Percentiles rank a stretch among this genome's conserved stretches.
Conservation (phyloP, 2,888 invertebrate genomes). For the Hetaerina titia region DNA sequence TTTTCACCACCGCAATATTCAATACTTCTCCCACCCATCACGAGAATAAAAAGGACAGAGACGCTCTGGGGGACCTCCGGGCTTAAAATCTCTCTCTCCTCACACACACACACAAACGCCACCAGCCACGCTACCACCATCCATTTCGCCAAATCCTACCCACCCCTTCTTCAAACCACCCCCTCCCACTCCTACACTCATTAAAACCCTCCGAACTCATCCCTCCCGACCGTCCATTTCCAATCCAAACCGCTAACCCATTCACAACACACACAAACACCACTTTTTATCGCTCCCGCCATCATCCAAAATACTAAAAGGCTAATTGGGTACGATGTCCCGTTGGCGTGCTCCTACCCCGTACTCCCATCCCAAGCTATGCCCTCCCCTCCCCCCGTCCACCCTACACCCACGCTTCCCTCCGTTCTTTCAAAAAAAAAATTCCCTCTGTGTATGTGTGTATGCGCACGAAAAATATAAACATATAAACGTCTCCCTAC, state of each 20-base stretch:
- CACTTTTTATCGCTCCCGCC: conserved; percentile 32
- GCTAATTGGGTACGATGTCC: conserved; percentile 11
- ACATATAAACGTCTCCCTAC: not conserved
- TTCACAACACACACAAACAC: not conserved
- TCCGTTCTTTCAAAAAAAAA: not conserved
- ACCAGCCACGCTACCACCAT: not conserved
- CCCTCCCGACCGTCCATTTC: not conserved
- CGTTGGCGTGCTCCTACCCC: not conserved
- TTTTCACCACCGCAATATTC: not conserved
- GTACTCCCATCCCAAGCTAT: not conserved
- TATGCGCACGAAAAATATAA: not conserved
- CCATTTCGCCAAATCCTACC: conserved; percentile 11
- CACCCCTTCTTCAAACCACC: not conserved
- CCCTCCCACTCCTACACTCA: not conserved
- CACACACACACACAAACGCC: not conserved
- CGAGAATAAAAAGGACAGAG: not conserved
- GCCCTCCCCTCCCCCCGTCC: not conserved
- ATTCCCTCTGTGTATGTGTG: not conserved
- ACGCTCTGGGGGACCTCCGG: not conserved
- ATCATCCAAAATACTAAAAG: conserved; percentile 8
- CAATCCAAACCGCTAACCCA: conserved; percentile 22
- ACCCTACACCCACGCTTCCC: not conserved
- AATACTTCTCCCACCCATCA: not conserved
- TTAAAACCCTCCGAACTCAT: conserved; percentile 6
- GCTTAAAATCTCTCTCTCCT: not conserved